Evolutionary conservation across 2,797 vertebrate genomes (phyloP).

Genomic region (Sciurus carolinensis): DNA sequence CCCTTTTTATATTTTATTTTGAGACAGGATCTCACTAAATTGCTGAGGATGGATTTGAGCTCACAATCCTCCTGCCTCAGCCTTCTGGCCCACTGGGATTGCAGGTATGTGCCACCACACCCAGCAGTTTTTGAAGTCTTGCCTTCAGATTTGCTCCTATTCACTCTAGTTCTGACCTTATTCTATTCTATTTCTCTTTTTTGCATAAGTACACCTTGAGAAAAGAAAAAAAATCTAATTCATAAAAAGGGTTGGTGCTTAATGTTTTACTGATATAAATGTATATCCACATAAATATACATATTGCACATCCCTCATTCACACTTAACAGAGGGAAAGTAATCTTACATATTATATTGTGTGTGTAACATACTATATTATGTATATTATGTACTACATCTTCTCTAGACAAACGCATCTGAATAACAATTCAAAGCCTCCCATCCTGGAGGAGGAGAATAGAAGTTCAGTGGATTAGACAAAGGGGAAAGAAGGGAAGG

Average conservation of each 20-base stretch:
- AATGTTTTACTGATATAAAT: not conserved
- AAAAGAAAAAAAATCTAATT: slow-evolving; percentile 23
- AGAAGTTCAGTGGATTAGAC: too few relatives aligned
- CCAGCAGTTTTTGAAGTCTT: not conserved
- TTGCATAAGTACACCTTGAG: not conserved
- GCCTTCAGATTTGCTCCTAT: not conserved
- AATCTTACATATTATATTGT: not conserved
- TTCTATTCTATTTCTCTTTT: slow-evolving; percentile 7
- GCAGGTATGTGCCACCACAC: too few relatives aligned
- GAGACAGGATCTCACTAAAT: too few relatives aligned
- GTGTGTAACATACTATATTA: not conserved
- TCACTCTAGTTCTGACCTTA: slow-evolving; percentile 6
- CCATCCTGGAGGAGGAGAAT: too few relatives aligned
- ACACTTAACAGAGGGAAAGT: not conserved
- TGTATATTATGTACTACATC: not conserved
- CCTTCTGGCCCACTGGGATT: too few relatives aligned
- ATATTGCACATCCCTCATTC: not conserved
- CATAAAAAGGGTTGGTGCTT: not conserved
- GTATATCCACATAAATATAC: not conserved
- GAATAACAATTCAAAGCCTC: not conserved
- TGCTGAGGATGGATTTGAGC: too few relatives aligned
- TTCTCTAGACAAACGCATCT: slow-evolving; percentile 26
- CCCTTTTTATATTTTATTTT: too few relatives aligned
- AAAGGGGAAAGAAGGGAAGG: too few relatives aligned
- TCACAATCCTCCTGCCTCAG: too few relatives aligned